phyloP scores from a whole-genome alignment of 2,888 invertebrate genomes.

The Himalopsyche anomala region DNA sequence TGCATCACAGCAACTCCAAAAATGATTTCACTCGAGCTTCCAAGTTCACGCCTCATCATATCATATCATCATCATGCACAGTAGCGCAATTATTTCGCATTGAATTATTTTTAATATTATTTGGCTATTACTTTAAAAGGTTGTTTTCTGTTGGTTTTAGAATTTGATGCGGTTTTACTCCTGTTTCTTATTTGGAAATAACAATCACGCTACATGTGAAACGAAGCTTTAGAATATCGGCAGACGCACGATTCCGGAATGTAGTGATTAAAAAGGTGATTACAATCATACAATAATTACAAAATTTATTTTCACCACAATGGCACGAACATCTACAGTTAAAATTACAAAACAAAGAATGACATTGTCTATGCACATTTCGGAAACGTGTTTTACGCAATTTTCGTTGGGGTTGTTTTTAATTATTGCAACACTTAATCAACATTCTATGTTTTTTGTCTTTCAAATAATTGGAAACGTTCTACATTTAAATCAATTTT shows the following conservation, averaged over 20 bases:
- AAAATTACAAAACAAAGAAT: background rate
- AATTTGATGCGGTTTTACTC: slow-evolving; percentile 65
- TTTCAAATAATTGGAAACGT: too few species aligned
- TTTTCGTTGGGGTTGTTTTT: background rate
- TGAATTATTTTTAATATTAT: slow-evolving; percentile 31
- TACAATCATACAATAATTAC: slow-evolving; percentile 34
- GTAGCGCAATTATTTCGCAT: slow-evolving; percentile 5
- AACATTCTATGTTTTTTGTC: too few species aligned
- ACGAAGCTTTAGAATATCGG: slow-evolving; percentile 43
- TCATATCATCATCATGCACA: background rate
- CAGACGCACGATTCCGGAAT: slow-evolving; percentile 45
- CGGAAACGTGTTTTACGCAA: slow-evolving; percentile 30
- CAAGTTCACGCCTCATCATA: background rate
- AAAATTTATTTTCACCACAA: slow-evolving; percentile 28
- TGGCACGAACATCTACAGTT: slow-evolving; percentile 18
- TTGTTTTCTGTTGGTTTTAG: slow-evolving; percentile 65
- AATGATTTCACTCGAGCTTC: too few species aligned
- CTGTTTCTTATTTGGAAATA: slow-evolving; percentile 66
- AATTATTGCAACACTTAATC: background rate
- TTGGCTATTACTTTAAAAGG: slow-evolving; percentile 45
- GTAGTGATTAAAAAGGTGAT: slow-evolving; percentile 34
- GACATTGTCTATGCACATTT: slow-evolving; percentile 23
- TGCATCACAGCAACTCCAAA: too few species aligned
- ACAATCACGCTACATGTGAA: slow-evolving; percentile 41
- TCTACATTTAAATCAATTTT: too few species aligned